These are phyloP conservation scores for Pampus argenteus DNA, from an alignment of 2,797 vertebrate genomes.

Conservation along the genomic window DNA sequence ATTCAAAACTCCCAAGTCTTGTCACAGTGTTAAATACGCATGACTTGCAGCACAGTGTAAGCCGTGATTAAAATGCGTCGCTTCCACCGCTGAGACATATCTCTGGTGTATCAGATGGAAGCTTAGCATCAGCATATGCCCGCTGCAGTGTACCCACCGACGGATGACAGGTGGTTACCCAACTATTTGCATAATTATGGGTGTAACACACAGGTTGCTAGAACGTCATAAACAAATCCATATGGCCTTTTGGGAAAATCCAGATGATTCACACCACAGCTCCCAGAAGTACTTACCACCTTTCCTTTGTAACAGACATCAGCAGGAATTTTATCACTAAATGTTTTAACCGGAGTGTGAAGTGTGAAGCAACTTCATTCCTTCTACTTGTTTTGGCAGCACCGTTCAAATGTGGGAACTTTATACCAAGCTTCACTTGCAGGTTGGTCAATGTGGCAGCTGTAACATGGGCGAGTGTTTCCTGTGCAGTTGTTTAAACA, in stretches of 20 bases:
- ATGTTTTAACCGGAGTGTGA: slow-evolving; percentile 43
- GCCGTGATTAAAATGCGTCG: slow-evolving; percentile 64
- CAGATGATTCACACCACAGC: slow-evolving; percentile 56
- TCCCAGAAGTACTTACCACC: slow-evolving; percentile 35
- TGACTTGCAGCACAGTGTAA: slow-evolving; percentile 37
- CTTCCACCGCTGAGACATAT: slow-evolving; percentile 54
- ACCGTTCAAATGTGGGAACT: slow-evolving; percentile 31
- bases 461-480: slow-evolving; percentile 41
- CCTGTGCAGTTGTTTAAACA: slow-evolving; percentile 31
- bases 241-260: slow-evolving; percentile 70
- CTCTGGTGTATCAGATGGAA: slow-evolving; percentile 73
- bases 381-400: slow-evolving; percentile 47
- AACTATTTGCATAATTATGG: slow-evolving; percentile 80
- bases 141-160: slow-evolving; percentile 58
- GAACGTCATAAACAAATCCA: slow-evolving; percentile 73
- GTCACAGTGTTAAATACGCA: slow-evolving; percentile 55
- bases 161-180: slow-evolving; percentile 79
- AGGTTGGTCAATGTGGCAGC: slow-evolving; percentile 35
- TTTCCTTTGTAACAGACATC: slow-evolving; percentile 35
- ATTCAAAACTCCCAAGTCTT: slow-evolving; percentile 39
- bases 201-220: slow-evolving; percentile 61
- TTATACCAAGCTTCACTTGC: slow-evolving; percentile 28
- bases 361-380: slow-evolving; percentile 36
- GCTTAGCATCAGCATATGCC: slow-evolving; percentile 75
- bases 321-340: slow-evolving; percentile 40